Evolutionary conservation across 2,797 vertebrate species (phyloP), one percentile per base, ranked within the genome.

Genomic region (Esox lucius): DNA sequence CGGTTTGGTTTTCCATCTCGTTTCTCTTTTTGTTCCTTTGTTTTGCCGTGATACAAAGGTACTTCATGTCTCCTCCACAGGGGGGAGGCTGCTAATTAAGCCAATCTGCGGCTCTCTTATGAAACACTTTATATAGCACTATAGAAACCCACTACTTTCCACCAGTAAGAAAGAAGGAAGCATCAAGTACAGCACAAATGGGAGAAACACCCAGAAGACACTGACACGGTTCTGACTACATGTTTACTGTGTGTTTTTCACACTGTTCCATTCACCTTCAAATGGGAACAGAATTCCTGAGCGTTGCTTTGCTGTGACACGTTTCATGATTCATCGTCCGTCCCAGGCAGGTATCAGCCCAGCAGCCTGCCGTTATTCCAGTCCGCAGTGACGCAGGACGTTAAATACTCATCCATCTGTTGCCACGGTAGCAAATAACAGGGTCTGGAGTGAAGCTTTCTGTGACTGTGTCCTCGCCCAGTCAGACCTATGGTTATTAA

Each of bases 401-500:
- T 85, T 85, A 87, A 87, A 81, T 83, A 77, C 79, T 71, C 84
- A 85, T 83, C 85, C 77, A 86, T 92, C 87, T 89, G 93, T 93
- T 92, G 87, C 92, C 92, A 87, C 89, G 91, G 91, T 87, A 92
- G 90, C 91, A 93, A 94, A 94, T 94, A 87, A 91, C 85, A 92
- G 90, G 87, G 81, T 91, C 89, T 86, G 85, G 82, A 83, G 80
- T 65, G 49, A 87, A 89, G 87, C 87, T 80, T 75, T 85, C 77
- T 88, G 82, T 80, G 84, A 82, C 84, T 85, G 83, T 81, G 11
- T 90, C 92, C 82, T 87, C 84, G 78, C 78, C 90, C 92, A 92
- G 91, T 93, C 89, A 89, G 84, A 87, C 75, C 82, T 74, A n/a
- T 85, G 73, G 81, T 87, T 85, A 91, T 90, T 90, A 86, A 84